Percentiles rank a stretch among this genome's conserved stretches.
phyloP scores from a whole-genome alignment of 2,113 vertebrate species.

The Lagopus leucura region DNA sequence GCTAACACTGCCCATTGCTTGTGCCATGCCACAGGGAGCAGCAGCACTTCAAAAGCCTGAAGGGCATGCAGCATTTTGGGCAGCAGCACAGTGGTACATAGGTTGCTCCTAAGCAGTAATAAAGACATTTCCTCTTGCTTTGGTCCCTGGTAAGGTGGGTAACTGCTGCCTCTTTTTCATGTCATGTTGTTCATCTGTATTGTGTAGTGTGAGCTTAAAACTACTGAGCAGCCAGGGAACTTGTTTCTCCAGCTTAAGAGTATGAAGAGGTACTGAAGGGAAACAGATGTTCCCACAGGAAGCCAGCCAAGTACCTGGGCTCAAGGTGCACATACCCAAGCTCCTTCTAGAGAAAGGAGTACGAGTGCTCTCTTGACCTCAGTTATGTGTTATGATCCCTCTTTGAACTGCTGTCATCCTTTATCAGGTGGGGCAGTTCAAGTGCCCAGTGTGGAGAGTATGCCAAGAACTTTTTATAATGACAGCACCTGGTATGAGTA shows the following conservation, averaged over 20 bases:
- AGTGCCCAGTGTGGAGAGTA: accelerated
- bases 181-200: not conserved
- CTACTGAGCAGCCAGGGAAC: not conserved
- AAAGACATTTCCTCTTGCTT: not conserved
- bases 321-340: not conserved
- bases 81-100: not conserved
- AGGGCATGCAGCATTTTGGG: not conserved
- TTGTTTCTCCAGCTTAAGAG: not conserved
- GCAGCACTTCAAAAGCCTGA: not conserved
- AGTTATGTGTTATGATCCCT: not conserved
- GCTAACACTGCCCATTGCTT: not conserved
- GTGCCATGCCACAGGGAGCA: accelerated
- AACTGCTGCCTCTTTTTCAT: not conserved
- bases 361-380: not conserved
- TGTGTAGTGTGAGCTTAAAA: not conserved
- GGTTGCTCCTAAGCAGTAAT: not conserved
- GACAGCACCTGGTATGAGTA: accelerated
- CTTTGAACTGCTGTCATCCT: not conserved
- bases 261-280: not conserved
- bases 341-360: not conserved
- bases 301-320: not conserved
- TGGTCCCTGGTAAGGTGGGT: accelerated
- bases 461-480: not conserved
- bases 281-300: not conserved
- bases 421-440: not conserved